These are phyloP conservation scores for Lasioglossum oenotherae DNA, from an alignment of 2,888 invertebrate genomes.

Conservation along the genomic window DNA sequence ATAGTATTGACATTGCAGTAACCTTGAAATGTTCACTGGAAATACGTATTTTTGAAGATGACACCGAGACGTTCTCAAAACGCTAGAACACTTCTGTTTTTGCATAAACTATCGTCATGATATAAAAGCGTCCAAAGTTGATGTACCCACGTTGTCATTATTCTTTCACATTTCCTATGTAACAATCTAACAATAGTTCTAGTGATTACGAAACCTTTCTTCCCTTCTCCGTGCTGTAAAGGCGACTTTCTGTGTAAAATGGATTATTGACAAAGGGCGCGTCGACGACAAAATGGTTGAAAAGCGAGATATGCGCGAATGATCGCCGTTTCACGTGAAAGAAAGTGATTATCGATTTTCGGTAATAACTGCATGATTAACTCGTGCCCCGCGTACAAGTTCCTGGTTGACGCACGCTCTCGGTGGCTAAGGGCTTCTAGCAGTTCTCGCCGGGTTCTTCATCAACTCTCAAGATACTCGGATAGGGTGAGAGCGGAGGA, in stretches of 20 bases:
- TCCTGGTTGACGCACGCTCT: constrained; percentile 38
- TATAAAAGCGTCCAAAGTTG: too few relatives aligned
- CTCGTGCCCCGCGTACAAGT: constrained; percentile 20
- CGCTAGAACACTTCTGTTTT: too few relatives aligned
- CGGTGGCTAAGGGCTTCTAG: neutral
- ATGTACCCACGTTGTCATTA: too few relatives aligned
- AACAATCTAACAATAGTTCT: neutral
- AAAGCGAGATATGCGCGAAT: neutral
- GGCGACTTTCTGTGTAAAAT: neutral
- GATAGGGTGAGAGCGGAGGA: neutral
- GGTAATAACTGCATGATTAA: constrained; percentile 30
- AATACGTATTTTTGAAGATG: too few relatives aligned
- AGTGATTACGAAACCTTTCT: neutral
- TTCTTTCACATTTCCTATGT: neutral
- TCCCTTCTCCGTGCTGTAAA: neutral
- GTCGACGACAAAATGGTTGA: too few relatives aligned
- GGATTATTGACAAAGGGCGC: neutral
- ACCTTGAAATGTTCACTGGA: too few relatives aligned
- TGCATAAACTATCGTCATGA: too few relatives aligned
- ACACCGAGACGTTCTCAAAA: too few relatives aligned
- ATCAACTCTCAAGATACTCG: constrained; percentile 19
- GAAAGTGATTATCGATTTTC: constrained; percentile 12
- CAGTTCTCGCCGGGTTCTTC: constrained; percentile 17
- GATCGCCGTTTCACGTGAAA: neutral
- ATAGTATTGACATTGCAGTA: too few relatives aligned